Percentiles rank a stretch among this genome's conserved stretches.
These are phyloP conservation scores for Rhogogaster chlorosoma DNA, from an alignment of 2,888 invertebrate genomes.

Conservation along the genomic window DNA sequence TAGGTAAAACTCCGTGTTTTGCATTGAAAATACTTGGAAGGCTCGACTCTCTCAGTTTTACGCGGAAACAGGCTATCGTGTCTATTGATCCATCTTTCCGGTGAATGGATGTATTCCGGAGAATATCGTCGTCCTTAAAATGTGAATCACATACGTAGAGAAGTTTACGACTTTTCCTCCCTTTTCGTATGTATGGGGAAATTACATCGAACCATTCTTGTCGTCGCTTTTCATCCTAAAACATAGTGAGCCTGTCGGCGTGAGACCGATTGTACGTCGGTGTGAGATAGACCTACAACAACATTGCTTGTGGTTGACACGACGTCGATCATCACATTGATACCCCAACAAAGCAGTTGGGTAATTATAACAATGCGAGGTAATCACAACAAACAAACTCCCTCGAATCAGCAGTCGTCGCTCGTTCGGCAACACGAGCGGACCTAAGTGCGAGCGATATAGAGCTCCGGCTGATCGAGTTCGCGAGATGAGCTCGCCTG, in stretches of 20 bases:
- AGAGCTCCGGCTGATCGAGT: too few relatives aligned
- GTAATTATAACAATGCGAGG: too few relatives aligned
- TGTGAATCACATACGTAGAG: slow-evolving; percentile 7
- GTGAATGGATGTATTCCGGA: neutral
- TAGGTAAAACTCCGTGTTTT: neutral
- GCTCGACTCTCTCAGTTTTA: neutral
- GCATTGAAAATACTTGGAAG: neutral
- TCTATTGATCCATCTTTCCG: slow-evolving; percentile 15
- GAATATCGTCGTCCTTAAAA: slow-evolving; percentile 8
- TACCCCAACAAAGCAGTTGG: too few relatives aligned
- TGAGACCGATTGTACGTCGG: too few relatives aligned
- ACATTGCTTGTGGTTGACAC: too few relatives aligned
- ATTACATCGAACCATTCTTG: slow-evolving; percentile 2
- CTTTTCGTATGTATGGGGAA: slow-evolving; percentile 8
- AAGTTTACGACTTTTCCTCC: slow-evolving; percentile 3
- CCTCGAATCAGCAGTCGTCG: too few relatives aligned
- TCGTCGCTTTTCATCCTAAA: slow-evolving; percentile 5
- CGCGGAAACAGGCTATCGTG: neutral
- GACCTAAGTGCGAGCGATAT: too few relatives aligned
- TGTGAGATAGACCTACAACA: too few relatives aligned
- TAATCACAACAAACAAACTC: too few relatives aligned
- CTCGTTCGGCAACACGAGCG: too few relatives aligned
- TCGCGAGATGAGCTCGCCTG: too few relatives aligned
- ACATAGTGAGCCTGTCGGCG: neutral
- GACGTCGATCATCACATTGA: too few relatives aligned